A percentile compares a stretch with the other conserved stretches of the same genome.
phyloP scores from a whole-genome alignment of 2,888 invertebrate genomes.

The Synanthedon formicaeformis region DNA sequence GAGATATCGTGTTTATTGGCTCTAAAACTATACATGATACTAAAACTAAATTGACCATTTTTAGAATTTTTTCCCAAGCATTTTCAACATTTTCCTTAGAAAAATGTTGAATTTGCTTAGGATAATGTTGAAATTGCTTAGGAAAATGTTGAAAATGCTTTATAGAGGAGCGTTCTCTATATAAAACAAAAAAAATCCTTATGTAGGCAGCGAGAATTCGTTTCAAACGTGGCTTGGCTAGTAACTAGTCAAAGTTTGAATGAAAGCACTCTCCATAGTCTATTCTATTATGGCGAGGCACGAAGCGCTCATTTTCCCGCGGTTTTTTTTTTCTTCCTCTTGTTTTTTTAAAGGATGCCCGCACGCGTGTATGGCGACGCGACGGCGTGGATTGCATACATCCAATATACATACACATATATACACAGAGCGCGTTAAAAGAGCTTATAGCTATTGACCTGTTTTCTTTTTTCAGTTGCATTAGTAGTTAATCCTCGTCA shows the following conservation, averaged over 20 bases:
- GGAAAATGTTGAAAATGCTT: too few species aligned
- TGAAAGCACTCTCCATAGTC: slow-evolving; percentile 19
- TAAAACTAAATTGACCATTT: too few species aligned
- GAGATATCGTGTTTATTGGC: too few species aligned
- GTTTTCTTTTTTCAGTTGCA: too few species aligned
- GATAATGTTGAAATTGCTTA: too few species aligned
- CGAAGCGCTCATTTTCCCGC: slow-evolving; percentile 26
- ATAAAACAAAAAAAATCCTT: neutral
- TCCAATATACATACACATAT: neutral
- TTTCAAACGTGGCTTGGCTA: slow-evolving; percentile 11
- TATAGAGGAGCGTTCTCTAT: neutral
- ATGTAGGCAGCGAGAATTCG: neutral
- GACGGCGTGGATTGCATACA: neutral
- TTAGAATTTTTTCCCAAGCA: too few species aligned
- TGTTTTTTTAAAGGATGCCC: neutral
- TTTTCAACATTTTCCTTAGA: too few species aligned
- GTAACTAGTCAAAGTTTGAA: slow-evolving; percentile 25
- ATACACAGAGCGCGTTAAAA: too few species aligned
- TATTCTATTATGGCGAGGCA: slow-evolving; percentile 22
- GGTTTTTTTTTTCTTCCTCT: slow-evolving; percentile 10
- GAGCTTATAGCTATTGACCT: too few species aligned
- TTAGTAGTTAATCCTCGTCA: too few species aligned
- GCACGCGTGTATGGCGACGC: neutral
- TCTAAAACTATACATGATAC: too few species aligned
- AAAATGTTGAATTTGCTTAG: too few species aligned